Conservation (phyloP, 2,797 vertebrate genomes). For the Phataginus tetradactyla region DNA sequence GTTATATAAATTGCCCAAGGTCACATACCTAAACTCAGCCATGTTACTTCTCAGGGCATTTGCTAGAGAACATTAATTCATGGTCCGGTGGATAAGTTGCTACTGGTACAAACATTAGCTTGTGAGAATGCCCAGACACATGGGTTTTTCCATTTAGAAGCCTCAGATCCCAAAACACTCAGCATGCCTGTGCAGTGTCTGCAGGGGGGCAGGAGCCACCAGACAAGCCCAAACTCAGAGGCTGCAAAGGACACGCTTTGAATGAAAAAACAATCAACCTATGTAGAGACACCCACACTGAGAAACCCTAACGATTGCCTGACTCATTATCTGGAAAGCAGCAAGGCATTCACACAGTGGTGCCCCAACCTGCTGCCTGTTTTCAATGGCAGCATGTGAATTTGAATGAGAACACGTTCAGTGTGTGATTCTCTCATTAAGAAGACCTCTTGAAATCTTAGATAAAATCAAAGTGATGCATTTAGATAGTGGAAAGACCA, state of each 20-base stretch:
- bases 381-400: neutral
- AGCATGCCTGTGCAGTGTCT: neutral
- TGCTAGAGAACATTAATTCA: neutral
- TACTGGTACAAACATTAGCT: neutral
- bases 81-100: neutral
- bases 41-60: neutral
- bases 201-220: constrained; percentile 44
- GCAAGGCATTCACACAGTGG: constrained; percentile 49
- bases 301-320: constrained; percentile 63
- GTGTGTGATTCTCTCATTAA: neutral
- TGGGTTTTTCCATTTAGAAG: neutral
- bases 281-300: constrained; percentile 76
- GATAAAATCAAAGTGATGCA: neutral
- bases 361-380: neutral
- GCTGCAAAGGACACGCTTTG: constrained; percentile 76
- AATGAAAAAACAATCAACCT: constrained; percentile 79
- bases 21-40: neutral
- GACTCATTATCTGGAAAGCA: constrained; percentile 68
- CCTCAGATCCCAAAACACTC: neutral
- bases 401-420: neutral
- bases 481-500: neutral
- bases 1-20: neutral
- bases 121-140: neutral
- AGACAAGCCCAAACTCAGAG: constrained; percentile 61
- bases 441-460: neutral